Evolutionary conservation across 2,113 vertebrate genomes (phyloP), one percentile per base, ranked within the genome.

Genomic region (Oriolus oriolus): DNA sequence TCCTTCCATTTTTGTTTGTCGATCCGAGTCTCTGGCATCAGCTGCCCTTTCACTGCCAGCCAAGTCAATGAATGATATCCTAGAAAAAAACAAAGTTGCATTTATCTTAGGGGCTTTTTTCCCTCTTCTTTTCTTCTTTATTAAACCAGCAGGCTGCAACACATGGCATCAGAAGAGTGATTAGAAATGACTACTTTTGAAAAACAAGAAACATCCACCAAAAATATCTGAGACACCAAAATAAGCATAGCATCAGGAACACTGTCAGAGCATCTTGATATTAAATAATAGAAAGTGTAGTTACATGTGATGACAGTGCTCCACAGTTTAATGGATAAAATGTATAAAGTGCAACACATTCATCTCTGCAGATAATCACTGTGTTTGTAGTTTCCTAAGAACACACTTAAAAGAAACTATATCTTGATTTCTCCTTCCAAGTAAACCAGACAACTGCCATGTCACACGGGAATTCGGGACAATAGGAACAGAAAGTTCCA

Each of bases 61-160:
- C 97, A 99, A 97, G 95, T 99, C 99, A 96, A 99, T 98, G 95
- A 99, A 99, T 75, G 98, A 99, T 96, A 99, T 99, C 96, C 99
- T 99, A 96, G 85, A 94, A 93, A 97, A 71, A 97, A 66, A 92
- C 41, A 84, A 63, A 77, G 69, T 75, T 83, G 50, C 77, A 35
- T 96, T 97, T 81, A 88, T 81, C 59, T 79, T 44, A 69, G 22
- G 9, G 39, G 11, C 9, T 42, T 61, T 57, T n/a, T 37, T 6
- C 9, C 8, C 23, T 13, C 5, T 6, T 19, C 4, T 21, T 35
- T 39, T 53, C 73, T 50, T 45, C 47, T 27, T 45, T 61, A 89
- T 42, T 61, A 81, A 96, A 81, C 66, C 61, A 88, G 52, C 79
- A 39, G 76, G 33, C 50, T 92, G 44, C 16, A 89, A 84, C 59